A percentile compares a stretch with the other conserved stretches of the same genome.
phyloP scores from a whole-genome alignment of 2,888 invertebrate genomes.

The Rhagium mordax region DNA sequence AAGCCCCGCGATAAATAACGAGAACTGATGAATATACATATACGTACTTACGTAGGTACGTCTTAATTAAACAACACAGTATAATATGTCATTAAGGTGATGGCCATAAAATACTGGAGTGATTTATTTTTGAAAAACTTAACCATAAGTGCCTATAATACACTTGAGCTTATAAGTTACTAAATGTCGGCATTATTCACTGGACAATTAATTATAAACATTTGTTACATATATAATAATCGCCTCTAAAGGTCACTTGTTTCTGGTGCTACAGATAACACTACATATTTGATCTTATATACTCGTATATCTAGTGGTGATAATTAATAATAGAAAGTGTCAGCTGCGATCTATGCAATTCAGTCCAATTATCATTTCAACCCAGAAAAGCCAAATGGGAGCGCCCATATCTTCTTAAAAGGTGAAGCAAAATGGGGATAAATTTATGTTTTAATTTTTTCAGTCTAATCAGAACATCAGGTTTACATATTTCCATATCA shows the following conservation, averaged over 20 bases:
- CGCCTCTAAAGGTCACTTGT: constrained; percentile 38
- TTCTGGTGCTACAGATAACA: constrained; percentile 21
- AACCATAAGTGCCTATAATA: background rate
- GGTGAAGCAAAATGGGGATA: no score
- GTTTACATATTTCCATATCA: no score
- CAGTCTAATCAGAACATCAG: no score
- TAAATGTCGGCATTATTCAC: background rate
- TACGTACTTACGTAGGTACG: no score
- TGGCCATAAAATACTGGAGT: background rate
- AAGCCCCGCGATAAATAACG: background rate
- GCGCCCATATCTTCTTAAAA: no score
- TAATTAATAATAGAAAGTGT: constrained; percentile 20
- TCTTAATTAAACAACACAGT: background rate
- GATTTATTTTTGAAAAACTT: background rate
- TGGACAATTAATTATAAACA: background rate
- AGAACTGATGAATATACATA: background rate
- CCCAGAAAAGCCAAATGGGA: no score
- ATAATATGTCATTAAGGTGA: background rate
- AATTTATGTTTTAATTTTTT: no score
- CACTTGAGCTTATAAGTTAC: no score
- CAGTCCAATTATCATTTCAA: no score
- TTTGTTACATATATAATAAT: constrained; percentile 12
- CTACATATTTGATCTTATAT: constrained; percentile 17
- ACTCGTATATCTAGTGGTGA: background rate
- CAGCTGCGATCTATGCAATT: no score